Evolutionary conservation across 1,140 invertebrate species (phyloP), one percentile per base, ranked within the genome.

Genomic region (Aplysia californica): DNA sequence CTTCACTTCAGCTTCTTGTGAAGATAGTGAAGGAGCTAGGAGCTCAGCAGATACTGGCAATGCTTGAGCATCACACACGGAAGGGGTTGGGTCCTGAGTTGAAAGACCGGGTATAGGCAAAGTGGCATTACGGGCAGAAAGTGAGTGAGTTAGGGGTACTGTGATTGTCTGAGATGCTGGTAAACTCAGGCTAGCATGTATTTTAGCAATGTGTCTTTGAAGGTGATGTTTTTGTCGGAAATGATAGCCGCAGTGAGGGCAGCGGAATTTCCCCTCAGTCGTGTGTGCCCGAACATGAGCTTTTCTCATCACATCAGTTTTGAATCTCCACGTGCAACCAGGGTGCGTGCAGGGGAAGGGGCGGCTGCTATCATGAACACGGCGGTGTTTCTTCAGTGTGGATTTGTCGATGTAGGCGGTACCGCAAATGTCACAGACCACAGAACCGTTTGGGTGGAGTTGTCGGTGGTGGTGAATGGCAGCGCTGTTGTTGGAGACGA

Each of bases 171-270:
- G n/a, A n/a, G 44, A 50, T 50, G 10, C 44, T 50, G 10, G 10
- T 50, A 15, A 10, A 15, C 44, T 50, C 39, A 6, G 39, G 21
- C 39, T 82, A 21, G 82, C 79, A 75, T 89, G 88, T 31, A 86
- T 83, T 33, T 80, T 80, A 41, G 67, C 64, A 21, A 85, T 82
- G 71, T 89, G 87, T 35, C 88, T 76, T 55, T 86, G 83, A 15
- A 89, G 75, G 64, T 89, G 88, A 78, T 89, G 88, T 64, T 88
- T 89, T 26, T 89, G 85, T 10, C 87, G 76, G 64, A 89, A 89
- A 6, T 79, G 64, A 66, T 89, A 88, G 5, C 83, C 81, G 77
- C 86, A 88, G 21, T 83, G n/a, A 0, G 33, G 35, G 74, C 87
- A 88, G 50, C 80, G 76, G 61, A 85, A 88, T 64, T 86, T 83